Conservation (phyloP, 30 jellyfish, hydroid and myxozoan genomes). For the Catostylus mosaicus region DNA sequence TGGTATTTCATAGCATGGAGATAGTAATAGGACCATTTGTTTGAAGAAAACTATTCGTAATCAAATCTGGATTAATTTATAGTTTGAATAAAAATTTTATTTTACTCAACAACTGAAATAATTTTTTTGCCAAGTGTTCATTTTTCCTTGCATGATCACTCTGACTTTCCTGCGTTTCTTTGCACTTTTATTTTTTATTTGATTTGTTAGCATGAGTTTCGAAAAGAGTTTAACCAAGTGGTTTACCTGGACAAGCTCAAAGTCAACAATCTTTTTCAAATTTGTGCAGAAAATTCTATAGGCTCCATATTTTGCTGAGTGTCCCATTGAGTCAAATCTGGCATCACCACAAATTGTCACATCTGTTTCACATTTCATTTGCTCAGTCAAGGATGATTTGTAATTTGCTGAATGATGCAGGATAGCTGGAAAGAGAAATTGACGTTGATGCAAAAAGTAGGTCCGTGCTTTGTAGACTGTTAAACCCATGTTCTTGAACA, state of each 20-base stretch:
- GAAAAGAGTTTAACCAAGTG: too few relatives aligned
- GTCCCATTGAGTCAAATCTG: constrained; percentile 64
- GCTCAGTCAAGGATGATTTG: background rate
- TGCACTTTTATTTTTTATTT: too few relatives aligned
- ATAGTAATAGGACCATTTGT: too few relatives aligned
- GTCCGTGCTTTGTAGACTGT: constrained; percentile 25
- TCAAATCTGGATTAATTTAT: too few relatives aligned
- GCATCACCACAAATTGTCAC: constrained; percentile 68
- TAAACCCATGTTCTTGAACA: constrained; percentile 56
- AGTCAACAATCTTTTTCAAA: constrained; percentile 4
- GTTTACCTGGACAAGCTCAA: constrained; percentile 34
- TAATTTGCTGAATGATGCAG: constrained; percentile 31
- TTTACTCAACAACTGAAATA: too few relatives aligned
- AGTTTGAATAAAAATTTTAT: too few relatives aligned
- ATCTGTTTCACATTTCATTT: background rate
- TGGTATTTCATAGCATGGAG: too few relatives aligned
- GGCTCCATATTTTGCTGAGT: constrained; percentile 41
- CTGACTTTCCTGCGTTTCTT: too few relatives aligned
- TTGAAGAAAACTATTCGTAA: too few relatives aligned
- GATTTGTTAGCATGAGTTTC: too few relatives aligned
- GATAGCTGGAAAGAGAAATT: constrained; percentile 37
- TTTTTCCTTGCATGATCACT: too few relatives aligned
- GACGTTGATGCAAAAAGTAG: constrained; percentile 36
- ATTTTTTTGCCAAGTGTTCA: too few relatives aligned
- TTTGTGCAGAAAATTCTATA: constrained; percentile 28